A percentile compares a stretch with the other conserved stretches of the same genome.
Evolutionary conservation across 2,797 vertebrate species (phyloP).

Genomic region (Sciurus carolinensis): DNA sequence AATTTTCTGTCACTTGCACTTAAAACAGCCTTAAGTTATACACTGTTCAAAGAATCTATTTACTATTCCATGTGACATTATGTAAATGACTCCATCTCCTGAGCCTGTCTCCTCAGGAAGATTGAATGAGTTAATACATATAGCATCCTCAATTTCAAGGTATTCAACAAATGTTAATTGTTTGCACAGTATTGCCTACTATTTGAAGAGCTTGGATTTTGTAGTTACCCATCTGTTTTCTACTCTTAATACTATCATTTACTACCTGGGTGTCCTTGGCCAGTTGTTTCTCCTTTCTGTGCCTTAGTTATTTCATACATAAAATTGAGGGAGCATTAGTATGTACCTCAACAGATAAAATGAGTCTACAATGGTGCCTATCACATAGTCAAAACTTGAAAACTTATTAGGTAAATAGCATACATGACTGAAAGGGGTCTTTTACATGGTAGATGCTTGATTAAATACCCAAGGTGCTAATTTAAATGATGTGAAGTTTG

Average conservation of each 20-base stretch:
- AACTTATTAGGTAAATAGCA: not conserved
- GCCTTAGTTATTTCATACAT: not conserved
- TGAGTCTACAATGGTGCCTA: not conserved
- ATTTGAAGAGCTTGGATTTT: not conserved
- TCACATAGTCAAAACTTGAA: not conserved
- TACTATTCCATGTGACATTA: not conserved
- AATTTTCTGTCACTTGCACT: not conserved
- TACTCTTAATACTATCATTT: not conserved
- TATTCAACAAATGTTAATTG: not conserved
- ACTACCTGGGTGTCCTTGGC: not conserved
- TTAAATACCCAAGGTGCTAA: not conserved
- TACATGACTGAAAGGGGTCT: not conserved
- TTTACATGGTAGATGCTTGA: not conserved
- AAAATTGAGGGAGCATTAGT: not conserved
- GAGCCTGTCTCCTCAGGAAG: not conserved
- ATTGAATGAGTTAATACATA: not conserved
- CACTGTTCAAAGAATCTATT: not conserved
- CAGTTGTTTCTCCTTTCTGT: not conserved
- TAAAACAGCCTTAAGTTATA: not conserved
- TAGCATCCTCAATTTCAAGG: not conserved
- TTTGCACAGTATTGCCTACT: not conserved
- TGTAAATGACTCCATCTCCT: not conserved
- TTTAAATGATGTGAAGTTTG: not conserved
- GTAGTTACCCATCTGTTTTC: not conserved
- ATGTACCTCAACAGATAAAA: not conserved